A percentile compares a stretch with the other conserved stretches of the same genome.
Conservation (phyloP, 2,113 vertebrate genomes). For the Limanda limanda region DNA sequence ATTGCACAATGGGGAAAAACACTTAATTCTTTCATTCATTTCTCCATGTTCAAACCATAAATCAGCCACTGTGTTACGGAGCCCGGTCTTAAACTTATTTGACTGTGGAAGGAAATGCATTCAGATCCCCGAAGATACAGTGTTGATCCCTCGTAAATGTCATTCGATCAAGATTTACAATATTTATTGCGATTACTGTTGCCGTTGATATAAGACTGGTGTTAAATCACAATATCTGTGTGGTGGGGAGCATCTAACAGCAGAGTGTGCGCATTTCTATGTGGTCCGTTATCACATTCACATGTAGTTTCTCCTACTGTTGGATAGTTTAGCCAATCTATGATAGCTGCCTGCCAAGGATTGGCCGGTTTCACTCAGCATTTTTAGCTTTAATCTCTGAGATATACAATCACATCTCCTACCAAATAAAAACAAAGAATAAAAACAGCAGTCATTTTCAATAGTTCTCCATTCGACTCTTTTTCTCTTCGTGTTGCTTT, state of each 20-base stretch:
- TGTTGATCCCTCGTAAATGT: slow-evolving; percentile 13
- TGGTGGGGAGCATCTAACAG: slow-evolving; percentile 8
- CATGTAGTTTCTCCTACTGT: slow-evolving; percentile 22
- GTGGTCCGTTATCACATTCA: slow-evolving; percentile 25
- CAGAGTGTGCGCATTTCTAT: slow-evolving; percentile 4
- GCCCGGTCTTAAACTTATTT: slow-evolving; percentile 30
- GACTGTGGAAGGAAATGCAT: slow-evolving; percentile 14
- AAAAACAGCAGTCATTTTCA: not conserved
- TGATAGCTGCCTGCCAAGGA: slow-evolving; percentile 43
- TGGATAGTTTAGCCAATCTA: slow-evolving; percentile 20
- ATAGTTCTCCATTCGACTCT: not conserved
- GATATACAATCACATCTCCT: slow-evolving; percentile 17
- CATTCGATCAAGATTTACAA: slow-evolving; percentile 20
- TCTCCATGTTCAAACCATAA: slow-evolving; percentile 27
- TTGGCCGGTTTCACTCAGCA: slow-evolving; percentile 20
- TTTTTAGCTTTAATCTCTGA: slow-evolving; percentile 28
- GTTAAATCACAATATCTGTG: slow-evolving; percentile 3
- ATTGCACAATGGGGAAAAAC: slow-evolving; percentile 49
- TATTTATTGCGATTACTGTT: slow-evolving; percentile 19
- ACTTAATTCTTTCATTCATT: slow-evolving; percentile 12
- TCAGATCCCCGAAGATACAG: slow-evolving; percentile 21
- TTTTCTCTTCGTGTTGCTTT: not conserved
- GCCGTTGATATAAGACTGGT: not conserved
- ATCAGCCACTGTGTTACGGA: slow-evolving; percentile 28
- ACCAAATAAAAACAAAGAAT: not conserved